These are phyloP conservation scores for Lepidocyrtoides sp. DNA, from an alignment of 2,888 invertebrate genomes.

Conservation along the genomic window DNA sequence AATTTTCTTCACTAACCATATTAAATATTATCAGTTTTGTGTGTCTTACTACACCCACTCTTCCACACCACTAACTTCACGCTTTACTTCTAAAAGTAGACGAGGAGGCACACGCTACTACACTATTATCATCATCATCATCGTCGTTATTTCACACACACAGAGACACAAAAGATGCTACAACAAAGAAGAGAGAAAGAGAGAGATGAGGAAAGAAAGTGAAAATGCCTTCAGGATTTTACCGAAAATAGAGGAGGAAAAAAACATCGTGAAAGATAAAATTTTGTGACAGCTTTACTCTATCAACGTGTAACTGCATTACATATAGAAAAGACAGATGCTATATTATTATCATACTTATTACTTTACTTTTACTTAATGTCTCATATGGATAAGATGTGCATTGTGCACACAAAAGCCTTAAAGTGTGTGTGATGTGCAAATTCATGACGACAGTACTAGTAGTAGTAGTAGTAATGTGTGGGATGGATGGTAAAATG, in stretches of 20 bases:
- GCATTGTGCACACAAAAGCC: too few species aligned
- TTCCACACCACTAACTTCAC: background rate
- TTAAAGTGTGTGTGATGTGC: constrained; percentile 25
- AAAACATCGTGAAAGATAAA: constrained; percentile 65
- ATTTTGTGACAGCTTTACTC: constrained; percentile 70
- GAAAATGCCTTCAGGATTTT: constrained; percentile 61
- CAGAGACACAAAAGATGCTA: constrained; percentile 35
- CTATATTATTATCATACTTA: background rate
- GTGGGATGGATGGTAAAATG: constrained; percentile 23
- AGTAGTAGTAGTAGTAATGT: background rate
- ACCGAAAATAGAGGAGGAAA: constrained; percentile 37
- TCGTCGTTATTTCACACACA: background rate
- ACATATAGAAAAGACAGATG: background rate
- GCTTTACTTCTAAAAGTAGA: background rate
- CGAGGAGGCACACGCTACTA: background rate
- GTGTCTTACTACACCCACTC: background rate
- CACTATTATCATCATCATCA: too few species aligned
- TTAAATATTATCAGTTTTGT: constrained; percentile 62
- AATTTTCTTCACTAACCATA: constrained; percentile 40
- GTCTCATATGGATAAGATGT: background rate
- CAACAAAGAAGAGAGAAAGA: background rate
- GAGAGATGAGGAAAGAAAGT: constrained; percentile 2
- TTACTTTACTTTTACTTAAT: background rate
- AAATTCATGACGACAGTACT: constrained; percentile 71
- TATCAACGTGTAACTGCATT: constrained; percentile 40